Conservation (phyloP, 2,888 invertebrate species). For the Trissonchulus latispiculum region DNA sequence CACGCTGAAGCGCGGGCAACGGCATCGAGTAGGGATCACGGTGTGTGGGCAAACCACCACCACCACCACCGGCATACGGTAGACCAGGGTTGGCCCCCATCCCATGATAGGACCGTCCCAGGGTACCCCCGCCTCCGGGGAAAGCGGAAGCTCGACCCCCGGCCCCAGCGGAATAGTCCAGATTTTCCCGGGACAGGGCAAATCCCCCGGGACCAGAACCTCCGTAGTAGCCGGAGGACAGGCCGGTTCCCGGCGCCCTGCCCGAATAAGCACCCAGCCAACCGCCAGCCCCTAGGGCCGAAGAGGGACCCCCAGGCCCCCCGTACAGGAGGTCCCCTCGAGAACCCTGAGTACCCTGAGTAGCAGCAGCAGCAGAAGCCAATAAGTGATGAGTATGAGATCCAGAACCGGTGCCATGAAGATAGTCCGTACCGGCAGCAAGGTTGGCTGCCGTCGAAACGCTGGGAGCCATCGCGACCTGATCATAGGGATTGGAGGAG, state of each 20-base stretch:
- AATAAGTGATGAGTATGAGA: background rate
- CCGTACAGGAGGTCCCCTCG: background rate
- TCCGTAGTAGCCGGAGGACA: background rate
- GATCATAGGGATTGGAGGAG: background rate
- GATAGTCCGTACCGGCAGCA: background rate
- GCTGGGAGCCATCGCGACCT: background rate
- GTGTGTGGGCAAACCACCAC: slow-evolving; percentile 1
- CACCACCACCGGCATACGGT: background rate
- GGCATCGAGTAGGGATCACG: slow-evolving; percentile 25
- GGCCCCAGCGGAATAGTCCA: background rate
- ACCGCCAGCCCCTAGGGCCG: background rate
- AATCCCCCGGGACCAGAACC: no score
- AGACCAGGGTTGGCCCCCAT: background rate
- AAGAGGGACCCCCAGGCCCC: background rate
- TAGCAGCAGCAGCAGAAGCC: background rate
- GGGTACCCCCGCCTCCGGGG: no score
- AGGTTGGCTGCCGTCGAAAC: no score
- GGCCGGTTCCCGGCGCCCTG: background rate
- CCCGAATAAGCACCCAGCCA: background rate
- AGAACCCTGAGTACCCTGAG: background rate
- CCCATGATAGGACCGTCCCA: background rate
- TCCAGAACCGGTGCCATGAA: background rate
- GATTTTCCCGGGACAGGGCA: no score
- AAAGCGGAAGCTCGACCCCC: background rate
- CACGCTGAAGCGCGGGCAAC: slow-evolving; percentile 60